Percentiles rank a stretch among this genome's conserved stretches.
Evolutionary conservation across 2,797 vertebrate species (phyloP).

Genomic region (Manis javanica): DNA sequence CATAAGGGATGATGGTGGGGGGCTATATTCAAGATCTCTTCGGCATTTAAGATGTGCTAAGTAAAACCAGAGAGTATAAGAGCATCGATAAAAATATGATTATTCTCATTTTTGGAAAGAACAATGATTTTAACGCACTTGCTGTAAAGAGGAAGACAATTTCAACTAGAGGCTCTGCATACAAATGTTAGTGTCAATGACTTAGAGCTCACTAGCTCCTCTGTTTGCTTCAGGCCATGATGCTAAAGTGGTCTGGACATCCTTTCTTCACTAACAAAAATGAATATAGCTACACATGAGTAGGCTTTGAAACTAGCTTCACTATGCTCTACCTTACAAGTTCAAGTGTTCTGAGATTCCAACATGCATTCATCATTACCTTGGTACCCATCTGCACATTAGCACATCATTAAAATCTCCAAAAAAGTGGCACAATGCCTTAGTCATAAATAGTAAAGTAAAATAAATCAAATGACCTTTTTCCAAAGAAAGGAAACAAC

Average conservation of each 20-base stretch:
- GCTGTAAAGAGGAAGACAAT: neutral
- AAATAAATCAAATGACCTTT: neutral
- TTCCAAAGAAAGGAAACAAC: conserved; percentile 36
- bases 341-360: conserved; percentile 12
- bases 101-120: conserved; percentile 1
- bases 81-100: neutral
- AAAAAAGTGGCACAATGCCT: neutral
- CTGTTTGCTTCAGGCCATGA: neutral
- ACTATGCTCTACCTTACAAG: neutral
- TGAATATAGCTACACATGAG: neutral
- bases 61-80: neutral
- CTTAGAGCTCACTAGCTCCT: neutral
- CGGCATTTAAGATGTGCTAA: conserved; percentile 1
- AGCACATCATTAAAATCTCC: conserved; percentile 22
- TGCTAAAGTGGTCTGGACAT: neutral
- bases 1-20: neutral
- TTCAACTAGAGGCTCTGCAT: neutral
- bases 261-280: conserved; percentile 12
- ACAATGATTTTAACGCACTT: neutral
- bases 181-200: neutral
- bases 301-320: neutral
- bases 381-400: neutral
- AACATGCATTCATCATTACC: neutral
- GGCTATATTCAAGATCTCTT: neutral
- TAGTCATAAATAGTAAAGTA: conserved; percentile 38